phyloP scores from a whole-genome alignment of 2,797 vertebrate genomes.

The Antennarius maculatus region DNA sequence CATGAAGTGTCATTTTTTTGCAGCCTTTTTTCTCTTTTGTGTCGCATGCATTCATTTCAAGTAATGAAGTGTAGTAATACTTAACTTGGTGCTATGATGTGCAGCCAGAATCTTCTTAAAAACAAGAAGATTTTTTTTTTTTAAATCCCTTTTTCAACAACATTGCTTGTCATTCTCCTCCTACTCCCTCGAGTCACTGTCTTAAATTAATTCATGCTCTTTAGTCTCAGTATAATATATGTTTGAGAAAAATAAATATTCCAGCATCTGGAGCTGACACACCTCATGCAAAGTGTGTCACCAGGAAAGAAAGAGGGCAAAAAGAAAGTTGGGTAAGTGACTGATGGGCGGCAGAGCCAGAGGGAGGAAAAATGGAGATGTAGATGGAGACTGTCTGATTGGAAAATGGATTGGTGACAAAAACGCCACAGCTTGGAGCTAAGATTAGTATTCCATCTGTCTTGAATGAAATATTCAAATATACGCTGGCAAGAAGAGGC shows the following conservation, averaged over 20 bases:
- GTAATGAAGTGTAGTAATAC: slow-evolving; percentile 2
- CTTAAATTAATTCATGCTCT: slow-evolving; percentile 47
- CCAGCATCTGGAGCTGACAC: slow-evolving; percentile 41
- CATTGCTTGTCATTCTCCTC: slow-evolving; percentile 24
- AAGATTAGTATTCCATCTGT: slow-evolving; percentile 89
- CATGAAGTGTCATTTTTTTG: slow-evolving; percentile 28
- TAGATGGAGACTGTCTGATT: slow-evolving; percentile 75
- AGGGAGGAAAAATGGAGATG: slow-evolving; percentile 70
- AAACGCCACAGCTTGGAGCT: slow-evolving; percentile 82
- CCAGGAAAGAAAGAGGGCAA: slow-evolving; percentile 38
- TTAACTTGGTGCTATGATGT: slow-evolving; percentile 6
- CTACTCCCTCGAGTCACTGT: slow-evolving; percentile 39
- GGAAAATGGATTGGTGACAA: slow-evolving; percentile 85
- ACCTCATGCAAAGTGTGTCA: slow-evolving; percentile 57
- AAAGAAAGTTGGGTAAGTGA: slow-evolving; percentile 64
- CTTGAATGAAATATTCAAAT: slow-evolving; percentile 88
- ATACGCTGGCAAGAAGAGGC: slow-evolving; percentile 70
- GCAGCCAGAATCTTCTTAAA: slow-evolving; percentile 9
- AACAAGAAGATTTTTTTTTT: no score
- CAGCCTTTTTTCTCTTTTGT: slow-evolving; percentile 15
- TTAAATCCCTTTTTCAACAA: slow-evolving; percentile 28
- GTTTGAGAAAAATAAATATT: slow-evolving; percentile 56
- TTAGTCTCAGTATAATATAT: slow-evolving; percentile 45
- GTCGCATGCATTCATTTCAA: slow-evolving; percentile 18
- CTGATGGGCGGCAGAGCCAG: slow-evolving; percentile 67